Conservation (phyloP, 2,113 vertebrate genomes). For the Prochilodus magdalenae region DNA sequence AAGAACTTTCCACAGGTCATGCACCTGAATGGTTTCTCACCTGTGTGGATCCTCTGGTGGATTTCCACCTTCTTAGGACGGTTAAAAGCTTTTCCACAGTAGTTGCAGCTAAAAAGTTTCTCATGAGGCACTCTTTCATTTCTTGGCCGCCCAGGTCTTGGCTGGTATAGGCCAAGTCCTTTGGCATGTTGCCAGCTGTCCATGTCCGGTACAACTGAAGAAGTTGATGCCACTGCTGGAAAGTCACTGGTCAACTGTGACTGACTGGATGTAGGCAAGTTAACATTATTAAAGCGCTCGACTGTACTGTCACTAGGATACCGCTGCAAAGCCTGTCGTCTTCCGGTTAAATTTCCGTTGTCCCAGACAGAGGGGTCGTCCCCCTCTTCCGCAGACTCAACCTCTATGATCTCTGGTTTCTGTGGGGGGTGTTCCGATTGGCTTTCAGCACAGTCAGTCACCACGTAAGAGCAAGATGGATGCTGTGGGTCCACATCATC, state of each 20-base stretch:
- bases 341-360: constrained; percentile 20
- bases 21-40: constrained; percentile 77
- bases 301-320: constrained; percentile 15
- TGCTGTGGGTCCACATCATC: constrained; percentile 38
- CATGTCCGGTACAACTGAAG: constrained; percentile 34
- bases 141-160: constrained; percentile 20
- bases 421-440: constrained; percentile 27
- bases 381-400: constrained; percentile 61
- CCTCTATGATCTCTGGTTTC: constrained; percentile 55
- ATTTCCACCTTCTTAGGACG: constrained; percentile 78
- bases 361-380: constrained; percentile 51
- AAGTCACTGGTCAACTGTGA: constrained; percentile 34
- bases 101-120: constrained; percentile 73
- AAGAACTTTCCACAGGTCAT: constrained; percentile 76
- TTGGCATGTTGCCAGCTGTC: constrained; percentile 29
- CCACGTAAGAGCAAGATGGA: constrained; percentile 54
- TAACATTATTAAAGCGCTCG: constrained; percentile 29
- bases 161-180: constrained; percentile 31
- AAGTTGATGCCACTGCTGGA: constrained; percentile 47
- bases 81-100: constrained; percentile 77
- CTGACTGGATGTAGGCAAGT: constrained; percentile 29
- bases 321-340: constrained; percentile 28
- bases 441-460: constrained; percentile 37
- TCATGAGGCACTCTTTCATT: constrained; percentile 59
- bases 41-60: constrained; percentile 76